Evolutionary conservation across 2,888 invertebrate species (phyloP).

Genomic region (Pocota personata): DNA sequence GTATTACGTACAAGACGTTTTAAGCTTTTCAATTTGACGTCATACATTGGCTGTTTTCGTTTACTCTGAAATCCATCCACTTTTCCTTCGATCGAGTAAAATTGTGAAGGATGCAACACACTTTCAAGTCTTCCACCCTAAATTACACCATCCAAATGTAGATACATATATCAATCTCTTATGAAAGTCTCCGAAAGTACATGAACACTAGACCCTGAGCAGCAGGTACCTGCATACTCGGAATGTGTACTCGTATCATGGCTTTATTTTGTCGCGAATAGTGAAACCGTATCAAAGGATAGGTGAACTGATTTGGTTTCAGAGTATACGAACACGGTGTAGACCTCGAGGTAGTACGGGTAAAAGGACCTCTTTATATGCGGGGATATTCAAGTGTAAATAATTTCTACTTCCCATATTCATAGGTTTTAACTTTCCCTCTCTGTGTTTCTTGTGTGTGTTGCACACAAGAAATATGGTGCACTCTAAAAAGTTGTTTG

Average conservation of each 20-base stretch:
- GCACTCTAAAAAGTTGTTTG: conserved; percentile 27
- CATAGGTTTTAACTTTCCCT: conserved; percentile 28
- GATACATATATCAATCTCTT: conserved; percentile 26
- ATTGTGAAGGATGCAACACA: conserved; percentile 5
- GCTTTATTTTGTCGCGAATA: conserved; percentile 36
- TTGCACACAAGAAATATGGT: conserved; percentile 5
- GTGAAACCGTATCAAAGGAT: conserved; percentile 23
- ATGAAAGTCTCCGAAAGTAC: conserved; percentile 18
- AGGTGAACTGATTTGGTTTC: conserved; percentile 33
- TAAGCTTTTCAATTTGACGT: conserved; percentile 7
- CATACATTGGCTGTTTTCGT: not conserved
- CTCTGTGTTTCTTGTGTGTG: not conserved
- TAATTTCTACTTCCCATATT: conserved; percentile 50
- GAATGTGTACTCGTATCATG: conserved; percentile 30
- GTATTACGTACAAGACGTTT: not conserved
- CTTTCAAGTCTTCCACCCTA: conserved; percentile 40
- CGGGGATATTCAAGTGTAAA: conserved; percentile 60
- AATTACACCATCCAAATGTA: conserved; percentile 39
- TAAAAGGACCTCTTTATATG: conserved; percentile 63
- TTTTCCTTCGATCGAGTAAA: conserved; percentile 8
- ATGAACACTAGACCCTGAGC: conserved; percentile 1
- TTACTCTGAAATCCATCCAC: not conserved
- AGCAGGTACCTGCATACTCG: conserved; percentile 15
- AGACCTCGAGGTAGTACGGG: conserved; percentile 37
- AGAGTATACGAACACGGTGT: conserved; percentile 20